Evolutionary conservation across 2,888 invertebrate species (phyloP), one percentile per base, ranked within the genome.

Genomic region (Epirrhoe alternata): DNA sequence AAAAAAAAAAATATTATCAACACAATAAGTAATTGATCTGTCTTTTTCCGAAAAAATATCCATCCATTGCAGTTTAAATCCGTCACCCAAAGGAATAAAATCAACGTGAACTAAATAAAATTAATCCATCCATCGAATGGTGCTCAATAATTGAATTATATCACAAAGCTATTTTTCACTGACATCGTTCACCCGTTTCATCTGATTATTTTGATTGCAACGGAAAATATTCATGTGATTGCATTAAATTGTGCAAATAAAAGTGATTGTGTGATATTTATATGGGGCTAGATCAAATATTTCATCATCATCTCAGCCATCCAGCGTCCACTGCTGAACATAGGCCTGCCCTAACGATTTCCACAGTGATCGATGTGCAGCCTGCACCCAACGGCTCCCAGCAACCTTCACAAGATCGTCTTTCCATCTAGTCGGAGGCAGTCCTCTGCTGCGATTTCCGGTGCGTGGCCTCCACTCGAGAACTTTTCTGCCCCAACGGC

Each of bases 141-240:
- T 82, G 86, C 76, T 78, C 81, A 84, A 86, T 86, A 86, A 90
- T 89, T 86, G 82, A 85, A 87, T 88, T 82, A 86, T 77, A 79
- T 77, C 81, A 85, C 86, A 86, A 86, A 86, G 84, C 81, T 80
- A 84, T 85, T 86, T 85, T 83, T 81, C 80, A 78, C 71, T 77
- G 81, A 83, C 84, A 75, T 77, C 76, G 77, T 71, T 69, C 79
- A 77, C 66, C 74, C 73, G 79, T 73, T 61, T 63, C 68, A 90
- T 88, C 81, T 79, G 86, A 87, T 90, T 88, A 88, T 82, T 78
- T 80, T 82, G 80, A 86, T 84, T 85, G 80, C 77, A 70, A 66
- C 71, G 63, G 64, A 74, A 78, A 77, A 74, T 75, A 69, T 66
- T 75, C 69, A 51, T 42, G 69, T 67, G 69, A 73, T 77, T 74